These are phyloP conservation scores for Phalacrocorax brasilianus DNA, from an alignment of 2,113 vertebrate species.

Conservation along the genomic window DNA sequence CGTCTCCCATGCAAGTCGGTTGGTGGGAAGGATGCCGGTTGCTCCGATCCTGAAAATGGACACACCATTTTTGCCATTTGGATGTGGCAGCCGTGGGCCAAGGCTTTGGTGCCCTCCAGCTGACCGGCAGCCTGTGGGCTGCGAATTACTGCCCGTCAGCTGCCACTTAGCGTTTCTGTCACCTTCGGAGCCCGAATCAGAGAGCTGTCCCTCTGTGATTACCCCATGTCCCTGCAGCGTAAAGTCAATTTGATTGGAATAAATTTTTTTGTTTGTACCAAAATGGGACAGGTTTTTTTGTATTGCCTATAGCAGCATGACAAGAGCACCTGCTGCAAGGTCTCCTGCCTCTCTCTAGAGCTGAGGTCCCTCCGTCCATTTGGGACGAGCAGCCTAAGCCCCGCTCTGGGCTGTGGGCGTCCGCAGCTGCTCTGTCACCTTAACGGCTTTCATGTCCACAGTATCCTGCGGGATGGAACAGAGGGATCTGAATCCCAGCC, in stretches of 20 bases:
- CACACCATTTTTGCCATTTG: background rate
- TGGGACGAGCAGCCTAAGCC: background rate
- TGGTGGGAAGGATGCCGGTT: background rate
- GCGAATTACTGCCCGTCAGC: background rate
- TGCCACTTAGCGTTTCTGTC: background rate
- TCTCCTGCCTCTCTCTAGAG: background rate
- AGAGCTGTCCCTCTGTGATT: background rate
- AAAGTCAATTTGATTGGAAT: background rate
- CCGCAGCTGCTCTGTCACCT: background rate
- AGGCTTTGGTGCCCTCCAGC: background rate
- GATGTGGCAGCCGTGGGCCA: background rate
- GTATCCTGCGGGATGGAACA: fast-evolving
- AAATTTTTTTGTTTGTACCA: background rate
- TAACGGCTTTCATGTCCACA: background rate
- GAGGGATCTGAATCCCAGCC: background rate
- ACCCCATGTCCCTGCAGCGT: background rate
- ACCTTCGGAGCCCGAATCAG: background rate
- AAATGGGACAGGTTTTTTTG: background rate
- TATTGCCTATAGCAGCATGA: fast-evolving
- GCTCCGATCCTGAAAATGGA: no score
- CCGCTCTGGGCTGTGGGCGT: background rate
- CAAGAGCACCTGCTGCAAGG: background rate
- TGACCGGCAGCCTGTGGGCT: background rate
- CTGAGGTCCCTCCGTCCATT: fast-evolving
- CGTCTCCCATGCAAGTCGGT: background rate